phyloP scores from a whole-genome alignment of 2,888 invertebrate genomes.

The Deilephila elpenor region DNA sequence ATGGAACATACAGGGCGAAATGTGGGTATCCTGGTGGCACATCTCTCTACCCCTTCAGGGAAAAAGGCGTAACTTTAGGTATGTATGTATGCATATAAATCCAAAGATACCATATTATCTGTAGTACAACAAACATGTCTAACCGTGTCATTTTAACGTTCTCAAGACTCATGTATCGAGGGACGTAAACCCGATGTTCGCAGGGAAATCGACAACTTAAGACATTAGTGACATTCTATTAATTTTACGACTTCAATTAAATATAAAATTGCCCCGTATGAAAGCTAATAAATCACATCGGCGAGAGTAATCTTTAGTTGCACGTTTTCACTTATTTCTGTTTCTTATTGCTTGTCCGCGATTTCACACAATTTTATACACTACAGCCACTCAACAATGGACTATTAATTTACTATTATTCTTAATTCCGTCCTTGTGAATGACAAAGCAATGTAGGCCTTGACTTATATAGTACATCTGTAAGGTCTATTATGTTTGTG shows the following conservation, averaged over 20 bases:
- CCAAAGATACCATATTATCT: too few species aligned
- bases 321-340: slow-evolving; percentile 20
- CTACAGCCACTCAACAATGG: background rate
- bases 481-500: background rate
- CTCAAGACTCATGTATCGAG: too few species aligned
- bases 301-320: slow-evolving; percentile 8
- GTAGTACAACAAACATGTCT: too few species aligned
- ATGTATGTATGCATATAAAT: too few species aligned
- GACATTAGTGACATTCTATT: slow-evolving; percentile 14
- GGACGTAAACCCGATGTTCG: background rate
- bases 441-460: background rate
- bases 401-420: background rate
- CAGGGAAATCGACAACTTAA: background rate
- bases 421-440: background rate
- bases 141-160: too few species aligned
- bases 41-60: too few species aligned
- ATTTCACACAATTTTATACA: slow-evolving; percentile 2
- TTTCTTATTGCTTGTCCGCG: slow-evolving; percentile 16
- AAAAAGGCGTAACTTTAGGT: too few species aligned
- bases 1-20: too few species aligned
- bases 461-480: background rate
- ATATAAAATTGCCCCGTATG: background rate
- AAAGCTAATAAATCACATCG: slow-evolving; percentile 19
- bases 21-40: too few species aligned
- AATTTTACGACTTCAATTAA: slow-evolving; percentile 19